These are phyloP conservation scores for Catocala fraxini DNA, from an alignment of 2,888 invertebrate genomes.

Conservation along the genomic window DNA sequence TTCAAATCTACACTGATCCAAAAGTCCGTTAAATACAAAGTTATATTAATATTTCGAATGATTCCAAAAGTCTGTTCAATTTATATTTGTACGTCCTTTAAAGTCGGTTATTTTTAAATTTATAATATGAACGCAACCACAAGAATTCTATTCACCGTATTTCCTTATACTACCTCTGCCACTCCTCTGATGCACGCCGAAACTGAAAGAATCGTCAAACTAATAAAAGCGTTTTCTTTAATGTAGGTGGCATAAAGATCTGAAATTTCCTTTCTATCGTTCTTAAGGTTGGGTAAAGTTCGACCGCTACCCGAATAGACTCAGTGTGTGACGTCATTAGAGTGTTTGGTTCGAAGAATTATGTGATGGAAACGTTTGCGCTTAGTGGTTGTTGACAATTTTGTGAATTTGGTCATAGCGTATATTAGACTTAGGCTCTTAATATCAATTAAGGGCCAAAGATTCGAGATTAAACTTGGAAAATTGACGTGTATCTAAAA, in stretches of 20 bases:
- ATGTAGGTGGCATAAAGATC: neutral
- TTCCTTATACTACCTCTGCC: too few species aligned
- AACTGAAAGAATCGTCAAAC: neutral
- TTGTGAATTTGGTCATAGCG: conserved; percentile 6
- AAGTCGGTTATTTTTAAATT: neutral
- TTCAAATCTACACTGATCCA: neutral
- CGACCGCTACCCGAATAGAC: neutral
- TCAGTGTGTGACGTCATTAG: conserved; percentile 2
- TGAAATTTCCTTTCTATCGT: conserved; percentile 3
- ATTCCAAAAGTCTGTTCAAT: too few species aligned
- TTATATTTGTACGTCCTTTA: too few species aligned
- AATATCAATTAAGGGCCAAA: too few species aligned
- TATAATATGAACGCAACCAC: neutral
- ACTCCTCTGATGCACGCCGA: neutral
- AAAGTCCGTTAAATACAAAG: too few species aligned
- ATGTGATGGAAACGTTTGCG: conserved; percentile 20
- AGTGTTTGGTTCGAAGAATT: conserved; percentile 7
- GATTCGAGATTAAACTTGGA: too few species aligned
- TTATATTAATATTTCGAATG: too few species aligned
- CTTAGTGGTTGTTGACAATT: conserved; percentile 19
- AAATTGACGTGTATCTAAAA: too few species aligned
- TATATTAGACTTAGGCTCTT: neutral
- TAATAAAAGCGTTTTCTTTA: too few species aligned
- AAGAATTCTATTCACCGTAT: too few species aligned
- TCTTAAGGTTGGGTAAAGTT: neutral